Conservation (phyloP, 2,113 vertebrate species). For the Malurus melanocephalus region DNA sequence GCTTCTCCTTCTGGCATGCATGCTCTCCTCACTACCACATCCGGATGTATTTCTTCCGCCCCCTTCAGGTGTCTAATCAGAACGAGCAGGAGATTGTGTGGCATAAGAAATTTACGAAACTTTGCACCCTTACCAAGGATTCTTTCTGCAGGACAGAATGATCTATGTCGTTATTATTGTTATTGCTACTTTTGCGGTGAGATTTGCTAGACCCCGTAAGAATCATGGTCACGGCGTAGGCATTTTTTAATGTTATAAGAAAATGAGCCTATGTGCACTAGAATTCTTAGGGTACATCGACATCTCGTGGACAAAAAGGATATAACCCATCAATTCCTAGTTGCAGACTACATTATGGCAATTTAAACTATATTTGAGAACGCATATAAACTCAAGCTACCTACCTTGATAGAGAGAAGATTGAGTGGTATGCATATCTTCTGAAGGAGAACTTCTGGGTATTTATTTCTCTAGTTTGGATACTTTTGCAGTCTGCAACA, state of each 20-base stretch:
- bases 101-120: neutral
- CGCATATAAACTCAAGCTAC: neutral
- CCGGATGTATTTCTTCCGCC: neutral
- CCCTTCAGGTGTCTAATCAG: neutral
- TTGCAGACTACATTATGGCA: fast-evolving
- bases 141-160: neutral
- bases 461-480: neutral
- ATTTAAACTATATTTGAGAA: neutral
- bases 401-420: neutral
- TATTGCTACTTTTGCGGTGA: neutral
- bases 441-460: neutral
- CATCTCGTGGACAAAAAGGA: slow-evolving; percentile 53
- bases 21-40: neutral
- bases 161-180: fast-evolving
- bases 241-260: fast-evolving
- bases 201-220: neutral
- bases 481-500: neutral
- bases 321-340: neutral
- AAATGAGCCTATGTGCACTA: fast-evolving
- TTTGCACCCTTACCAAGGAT: neutral
- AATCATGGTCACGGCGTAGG: neutral
- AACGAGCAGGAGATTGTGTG: neutral
- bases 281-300: slow-evolving; percentile 43
- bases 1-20: neutral
- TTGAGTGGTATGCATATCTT: neutral